phyloP scores from a whole-genome alignment of 2,113 vertebrate genomes.

The Takifugu bimaculatus region DNA sequence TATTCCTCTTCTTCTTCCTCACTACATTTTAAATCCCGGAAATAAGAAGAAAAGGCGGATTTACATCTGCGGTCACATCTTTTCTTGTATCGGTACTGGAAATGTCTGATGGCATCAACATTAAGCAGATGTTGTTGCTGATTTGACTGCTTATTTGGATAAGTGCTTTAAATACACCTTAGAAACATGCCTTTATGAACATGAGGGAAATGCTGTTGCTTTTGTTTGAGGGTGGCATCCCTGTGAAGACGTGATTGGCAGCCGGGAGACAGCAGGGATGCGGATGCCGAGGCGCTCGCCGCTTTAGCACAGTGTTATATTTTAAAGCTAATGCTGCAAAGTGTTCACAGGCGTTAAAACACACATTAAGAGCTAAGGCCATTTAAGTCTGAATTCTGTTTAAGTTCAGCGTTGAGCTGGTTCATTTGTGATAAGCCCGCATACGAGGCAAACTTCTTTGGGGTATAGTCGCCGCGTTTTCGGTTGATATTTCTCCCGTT shows the following conservation, averaged over 20 bases:
- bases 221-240: conserved; percentile 30
- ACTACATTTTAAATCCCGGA: conserved; percentile 67
- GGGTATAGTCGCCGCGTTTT: conserved; percentile 5
- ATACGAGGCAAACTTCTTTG: conserved; percentile 19
- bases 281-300: not conserved
- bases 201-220: conserved; percentile 49
- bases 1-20: conserved; percentile 77
- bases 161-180: conserved; percentile 61
- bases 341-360: not conserved
- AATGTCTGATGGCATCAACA: conserved; percentile 71
- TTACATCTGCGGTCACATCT: conserved; percentile 81
- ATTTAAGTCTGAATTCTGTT: conserved; percentile 24
- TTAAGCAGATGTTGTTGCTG: conserved; percentile 80
- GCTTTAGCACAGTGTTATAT: not conserved
- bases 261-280: conserved; percentile 9
- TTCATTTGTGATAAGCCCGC: conserved; percentile 17
- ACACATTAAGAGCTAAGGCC: conserved; percentile 5
- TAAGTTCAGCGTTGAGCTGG: conserved; percentile 10
- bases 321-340: not conserved
- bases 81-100: conserved; percentile 70
- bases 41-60: conserved; percentile 80
- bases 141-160: conserved; percentile 95
- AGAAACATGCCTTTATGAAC: conserved; percentile 66
- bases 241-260: conserved; percentile 8
- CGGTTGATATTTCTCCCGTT: conserved; percentile 11